A percentile compares a stretch with the other conserved stretches of the same genome.
Conservation (phyloP, 2,797 vertebrate species). For the Danio tinwini region DNA sequence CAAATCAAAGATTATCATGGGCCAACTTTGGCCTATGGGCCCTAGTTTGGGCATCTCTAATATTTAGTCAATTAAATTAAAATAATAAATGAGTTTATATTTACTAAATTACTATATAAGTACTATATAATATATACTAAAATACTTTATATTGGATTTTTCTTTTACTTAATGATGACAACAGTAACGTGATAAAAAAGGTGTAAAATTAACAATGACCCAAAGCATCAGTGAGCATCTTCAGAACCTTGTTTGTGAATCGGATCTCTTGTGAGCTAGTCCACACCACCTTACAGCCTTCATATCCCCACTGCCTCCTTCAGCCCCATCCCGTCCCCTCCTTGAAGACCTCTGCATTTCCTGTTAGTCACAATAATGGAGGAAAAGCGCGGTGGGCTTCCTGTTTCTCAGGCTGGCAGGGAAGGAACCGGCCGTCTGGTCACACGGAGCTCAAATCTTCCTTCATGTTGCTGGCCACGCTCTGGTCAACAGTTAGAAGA, state of each 20-base stretch:
- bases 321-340: slow-evolving; percentile 39
- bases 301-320: slow-evolving; percentile 7
- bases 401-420: slow-evolving; percentile 83
- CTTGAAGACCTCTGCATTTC: slow-evolving; percentile 83
- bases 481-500: slow-evolving; percentile 32
- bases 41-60: too few species aligned
- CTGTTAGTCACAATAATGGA: slow-evolving; percentile 81
- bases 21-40: too few species aligned
- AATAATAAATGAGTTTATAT: too few species aligned
- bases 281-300: slow-evolving; percentile 8
- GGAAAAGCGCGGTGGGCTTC: slow-evolving; percentile 79
- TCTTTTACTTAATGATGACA: background rate
- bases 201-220: background rate
- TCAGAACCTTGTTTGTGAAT: slow-evolving; percentile 28
- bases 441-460: slow-evolving; percentile 73
- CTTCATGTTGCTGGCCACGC: slow-evolving; percentile 18
- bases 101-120: too few species aligned
- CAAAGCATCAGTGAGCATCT: background rate
- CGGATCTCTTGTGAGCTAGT: slow-evolving; percentile 36
- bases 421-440: slow-evolving; percentile 82
- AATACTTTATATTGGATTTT: background rate
- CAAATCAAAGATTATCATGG: too few species aligned
- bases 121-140: too few species aligned
- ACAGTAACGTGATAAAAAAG: background rate
- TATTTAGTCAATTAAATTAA: too few species aligned